Evolutionary conservation across 2,797 vertebrate species (phyloP).

Genomic region (Mormyrus proboscirostris): DNA sequence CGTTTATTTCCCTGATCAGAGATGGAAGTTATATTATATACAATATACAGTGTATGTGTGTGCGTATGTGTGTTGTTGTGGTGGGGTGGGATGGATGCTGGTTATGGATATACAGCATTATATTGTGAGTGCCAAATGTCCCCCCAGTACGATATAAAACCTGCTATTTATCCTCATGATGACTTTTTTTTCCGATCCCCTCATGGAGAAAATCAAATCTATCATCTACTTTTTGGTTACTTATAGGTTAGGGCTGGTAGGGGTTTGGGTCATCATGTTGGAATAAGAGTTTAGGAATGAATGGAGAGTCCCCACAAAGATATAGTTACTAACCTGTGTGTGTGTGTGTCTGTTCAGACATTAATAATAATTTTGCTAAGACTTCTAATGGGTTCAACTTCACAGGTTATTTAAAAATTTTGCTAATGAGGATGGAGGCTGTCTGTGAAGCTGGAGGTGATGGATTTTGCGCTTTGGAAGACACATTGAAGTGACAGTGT

Average conservation of each 20-base stretch:
- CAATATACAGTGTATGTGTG: background rate
- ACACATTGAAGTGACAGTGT: background rate
- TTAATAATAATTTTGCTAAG: background rate
- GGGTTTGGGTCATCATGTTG: background rate
- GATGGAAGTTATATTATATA: background rate
- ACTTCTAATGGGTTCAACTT: background rate
- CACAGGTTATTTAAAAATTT: conserved; percentile 2
- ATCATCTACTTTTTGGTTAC: background rate
- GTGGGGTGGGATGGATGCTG: background rate
- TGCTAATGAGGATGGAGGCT: background rate
- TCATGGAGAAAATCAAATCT: background rate
- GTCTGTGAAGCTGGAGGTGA: background rate
- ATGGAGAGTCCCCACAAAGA: background rate
- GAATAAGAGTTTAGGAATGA: background rate
- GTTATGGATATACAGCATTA: background rate
- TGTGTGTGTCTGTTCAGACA: background rate
- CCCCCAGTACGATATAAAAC: background rate
- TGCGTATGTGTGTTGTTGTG: background rate
- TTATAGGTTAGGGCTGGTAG: background rate
- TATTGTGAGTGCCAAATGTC: background rate
- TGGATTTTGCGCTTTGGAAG: background rate
- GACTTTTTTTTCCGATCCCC: background rate
- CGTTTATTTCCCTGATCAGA: conserved; percentile 52
- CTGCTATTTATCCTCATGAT: background rate
- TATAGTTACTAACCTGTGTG: background rate